A percentile compares a stretch with the other conserved stretches of the same genome.
Evolutionary conservation across 2,113 vertebrate species (phyloP).

Genomic region (Oreochromis spilurus): DNA sequence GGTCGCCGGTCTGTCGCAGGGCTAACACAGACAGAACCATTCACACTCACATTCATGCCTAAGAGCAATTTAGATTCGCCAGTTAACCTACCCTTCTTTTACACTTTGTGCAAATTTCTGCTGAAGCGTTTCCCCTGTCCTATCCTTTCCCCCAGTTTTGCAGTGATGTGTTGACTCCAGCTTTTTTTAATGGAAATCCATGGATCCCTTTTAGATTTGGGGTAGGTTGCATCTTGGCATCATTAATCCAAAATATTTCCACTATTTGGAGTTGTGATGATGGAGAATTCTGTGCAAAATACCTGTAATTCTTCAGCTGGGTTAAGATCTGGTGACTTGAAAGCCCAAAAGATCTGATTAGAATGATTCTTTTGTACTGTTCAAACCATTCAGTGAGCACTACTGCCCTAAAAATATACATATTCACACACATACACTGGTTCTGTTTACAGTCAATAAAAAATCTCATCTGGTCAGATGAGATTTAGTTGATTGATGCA

Average conservation of each 20-base stretch:
- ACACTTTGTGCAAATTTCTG: not conserved
- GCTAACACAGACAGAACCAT: not conserved
- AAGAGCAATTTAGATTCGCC: fast-evolving
- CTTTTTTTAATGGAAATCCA: not conserved
- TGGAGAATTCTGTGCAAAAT: not conserved
- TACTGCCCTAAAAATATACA: not conserved
- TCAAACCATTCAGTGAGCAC: not conserved
- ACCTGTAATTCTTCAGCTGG: not conserved
- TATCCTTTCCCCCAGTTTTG: not conserved
- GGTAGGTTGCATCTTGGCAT: not conserved
- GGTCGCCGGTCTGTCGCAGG: not conserved
- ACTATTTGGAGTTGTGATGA: not conserved
- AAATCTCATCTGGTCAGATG: not conserved
- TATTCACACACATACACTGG: not conserved
- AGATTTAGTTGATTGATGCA: not conserved
- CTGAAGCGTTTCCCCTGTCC: not conserved
- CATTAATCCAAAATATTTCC: not conserved
- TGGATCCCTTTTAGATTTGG: not conserved
- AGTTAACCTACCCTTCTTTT: not conserved
- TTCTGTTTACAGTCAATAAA: not conserved
- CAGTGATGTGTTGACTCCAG: not conserved
- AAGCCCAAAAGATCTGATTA: not conserved
- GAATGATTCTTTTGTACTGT: not conserved
- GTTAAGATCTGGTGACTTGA: not conserved
- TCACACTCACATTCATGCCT: not conserved